These are phyloP conservation scores for Drosophila pseudotalamancana DNA, from an alignment of 2,888 invertebrate genomes.

Conservation along the genomic window DNA sequence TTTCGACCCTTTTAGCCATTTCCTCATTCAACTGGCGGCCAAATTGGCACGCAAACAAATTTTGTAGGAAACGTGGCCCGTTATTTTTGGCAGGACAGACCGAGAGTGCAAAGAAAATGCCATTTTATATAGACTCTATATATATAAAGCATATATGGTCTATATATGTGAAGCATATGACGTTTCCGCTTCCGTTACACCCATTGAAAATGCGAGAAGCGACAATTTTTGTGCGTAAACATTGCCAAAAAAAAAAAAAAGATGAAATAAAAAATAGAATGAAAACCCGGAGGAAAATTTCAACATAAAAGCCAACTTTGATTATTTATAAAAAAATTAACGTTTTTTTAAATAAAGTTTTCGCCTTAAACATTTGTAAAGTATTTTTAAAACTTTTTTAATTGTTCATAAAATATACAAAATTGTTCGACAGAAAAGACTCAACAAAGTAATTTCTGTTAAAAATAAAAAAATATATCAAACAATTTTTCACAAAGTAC, in stretches of 20 bases:
- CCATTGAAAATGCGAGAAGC: conserved; percentile 43
- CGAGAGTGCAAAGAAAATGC: conserved; percentile 59
- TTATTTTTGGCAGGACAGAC: conserved; percentile 66
- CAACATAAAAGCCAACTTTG: conserved; percentile 17
- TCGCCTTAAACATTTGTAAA: neutral
- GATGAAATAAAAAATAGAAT: neutral
- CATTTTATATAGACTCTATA: conserved; percentile 44
- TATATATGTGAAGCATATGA: conserved; percentile 58
- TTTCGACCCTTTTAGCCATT: neutral
- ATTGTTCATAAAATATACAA: conserved; percentile 9
- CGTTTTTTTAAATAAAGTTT: conserved; percentile 6
- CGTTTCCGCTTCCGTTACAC: conserved; percentile 69
- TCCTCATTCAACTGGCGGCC: conserved; percentile 34
- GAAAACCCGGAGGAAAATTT: conserved; percentile 4
- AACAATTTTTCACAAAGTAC: too few relatives aligned
- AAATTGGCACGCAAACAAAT: conserved; percentile 79
- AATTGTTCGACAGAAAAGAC: too few relatives aligned
- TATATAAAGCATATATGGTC: conserved; percentile 18
- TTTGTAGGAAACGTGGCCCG: conserved; percentile 76
- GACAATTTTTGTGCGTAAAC: conserved; percentile 59
- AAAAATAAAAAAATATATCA: too few relatives aligned
- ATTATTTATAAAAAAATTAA: conserved; percentile 2
- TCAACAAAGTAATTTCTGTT: too few relatives aligned
- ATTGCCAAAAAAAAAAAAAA: conserved; percentile 28
- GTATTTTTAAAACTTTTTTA: neutral